These are phyloP conservation scores for Steinernema scapterisci DNA, from an alignment of 2,888 invertebrate genomes.

Conservation along the genomic window DNA sequence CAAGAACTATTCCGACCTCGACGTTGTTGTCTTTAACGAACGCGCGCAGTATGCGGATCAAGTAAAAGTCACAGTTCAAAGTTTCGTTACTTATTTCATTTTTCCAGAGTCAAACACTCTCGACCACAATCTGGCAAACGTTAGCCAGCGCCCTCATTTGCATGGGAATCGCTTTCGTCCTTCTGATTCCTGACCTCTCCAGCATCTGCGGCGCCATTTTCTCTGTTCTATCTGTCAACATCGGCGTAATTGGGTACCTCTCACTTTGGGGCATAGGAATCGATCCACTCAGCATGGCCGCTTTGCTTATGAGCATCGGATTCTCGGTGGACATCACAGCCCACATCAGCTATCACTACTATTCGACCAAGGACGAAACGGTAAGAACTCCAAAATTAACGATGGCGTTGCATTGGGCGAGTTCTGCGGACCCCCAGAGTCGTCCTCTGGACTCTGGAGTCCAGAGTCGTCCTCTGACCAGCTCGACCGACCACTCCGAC, in stretches of 20 bases:
- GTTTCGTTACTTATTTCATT: no score
- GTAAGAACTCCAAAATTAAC: no score
- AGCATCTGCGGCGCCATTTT: conserved; percentile 53
- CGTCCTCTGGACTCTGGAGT: no score
- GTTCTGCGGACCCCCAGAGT: no score
- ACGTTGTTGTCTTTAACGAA: conserved; percentile 51
- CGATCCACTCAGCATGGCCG: conserved; percentile 54
- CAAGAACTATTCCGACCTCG: conserved; percentile 40
- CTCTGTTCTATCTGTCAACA: conserved; percentile 52
- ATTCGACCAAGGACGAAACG: conserved; percentile 43
- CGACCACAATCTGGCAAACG: conserved; percentile 53
- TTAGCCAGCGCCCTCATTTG: conserved; percentile 53
- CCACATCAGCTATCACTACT: conserved; percentile 59
- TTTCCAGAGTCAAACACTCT: conserved; percentile 36
- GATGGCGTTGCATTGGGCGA: no score
- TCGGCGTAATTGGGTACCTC: conserved; percentile 56
- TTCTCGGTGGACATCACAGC: conserved; percentile 59
- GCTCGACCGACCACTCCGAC: no score
- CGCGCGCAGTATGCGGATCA: conserved; percentile 55
- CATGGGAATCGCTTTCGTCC: conserved; percentile 51
- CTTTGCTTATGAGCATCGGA: conserved; percentile 57
- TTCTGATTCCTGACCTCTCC: conserved; percentile 51
- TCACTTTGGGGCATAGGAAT: conserved; percentile 54
- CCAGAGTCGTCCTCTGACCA: no score
- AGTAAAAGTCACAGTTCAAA: conserved; percentile 31